A percentile compares a stretch with the other conserved stretches of the same genome.
Evolutionary conservation across 2,888 invertebrate genomes (phyloP).

Genomic region (Drosophila anomelani): DNA sequence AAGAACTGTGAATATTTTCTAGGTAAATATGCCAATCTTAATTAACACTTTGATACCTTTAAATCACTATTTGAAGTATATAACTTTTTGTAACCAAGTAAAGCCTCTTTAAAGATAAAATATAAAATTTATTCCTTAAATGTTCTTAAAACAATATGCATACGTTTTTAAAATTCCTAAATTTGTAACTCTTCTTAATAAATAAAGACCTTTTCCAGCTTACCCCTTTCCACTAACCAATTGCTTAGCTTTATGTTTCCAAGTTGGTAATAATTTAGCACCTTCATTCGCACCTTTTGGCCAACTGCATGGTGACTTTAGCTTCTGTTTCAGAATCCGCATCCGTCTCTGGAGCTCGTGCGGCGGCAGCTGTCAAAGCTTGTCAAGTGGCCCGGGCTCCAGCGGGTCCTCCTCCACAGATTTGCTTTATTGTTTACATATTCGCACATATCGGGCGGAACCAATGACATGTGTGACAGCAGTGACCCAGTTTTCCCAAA

Average conservation of each 20-base stretch:
- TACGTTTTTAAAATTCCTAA: not conserved
- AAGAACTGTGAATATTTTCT: not conserved
- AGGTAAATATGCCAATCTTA: not conserved
- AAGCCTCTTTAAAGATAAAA: too few species aligned
- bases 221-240: not conserved
- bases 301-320: slow-evolving; percentile 30
- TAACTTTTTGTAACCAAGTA: not conserved
- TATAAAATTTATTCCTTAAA: not conserved
- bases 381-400: slow-evolving; percentile 62
- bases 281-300: slow-evolving; percentile 35
- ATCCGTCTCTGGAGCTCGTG: slow-evolving; percentile 41
- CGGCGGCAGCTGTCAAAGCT: slow-evolving; percentile 65
- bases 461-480: slow-evolving; percentile 64
- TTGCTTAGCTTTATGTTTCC: slow-evolving; percentile 21
- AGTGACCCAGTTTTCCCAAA: slow-evolving; percentile 63
- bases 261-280: slow-evolving; percentile 30
- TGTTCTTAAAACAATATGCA: not conserved
- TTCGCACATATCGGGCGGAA: slow-evolving; percentile 35
- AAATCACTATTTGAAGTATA: not conserved
- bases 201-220: not conserved
- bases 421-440: slow-evolving; percentile 32
- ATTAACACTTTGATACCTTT: not conserved
- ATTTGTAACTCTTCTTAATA: not conserved
- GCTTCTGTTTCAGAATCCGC: slow-evolving; percentile 26
- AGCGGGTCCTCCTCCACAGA: slow-evolving; percentile 48